These are phyloP conservation scores for Epizoanthus fatuus DNA, from an alignment of 92 coral and sea anemone species.

Conservation along the genomic window DNA sequence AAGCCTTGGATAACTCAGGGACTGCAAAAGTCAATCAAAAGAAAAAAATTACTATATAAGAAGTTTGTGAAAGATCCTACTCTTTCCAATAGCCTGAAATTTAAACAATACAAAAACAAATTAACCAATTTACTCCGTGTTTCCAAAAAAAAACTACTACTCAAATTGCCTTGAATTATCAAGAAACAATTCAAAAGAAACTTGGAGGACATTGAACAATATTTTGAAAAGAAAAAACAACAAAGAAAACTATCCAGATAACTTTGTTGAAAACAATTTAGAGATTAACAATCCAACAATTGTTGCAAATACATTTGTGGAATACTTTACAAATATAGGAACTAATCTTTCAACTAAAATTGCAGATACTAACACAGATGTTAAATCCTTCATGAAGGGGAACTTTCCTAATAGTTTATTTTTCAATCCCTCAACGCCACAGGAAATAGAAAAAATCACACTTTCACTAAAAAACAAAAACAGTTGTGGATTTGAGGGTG, in stretches of 20 bases:
- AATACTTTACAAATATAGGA: slow-evolving; percentile 8
- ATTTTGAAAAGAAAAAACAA: slow-evolving; percentile 19
- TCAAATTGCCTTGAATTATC: slow-evolving; percentile 32
- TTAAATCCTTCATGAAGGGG: slow-evolving; percentile 6
- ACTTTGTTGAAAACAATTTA: slow-evolving; percentile 1
- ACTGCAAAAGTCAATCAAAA: slow-evolving; percentile 42
- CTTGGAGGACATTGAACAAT: slow-evolving; percentile 43
- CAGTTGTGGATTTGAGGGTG: not conserved
- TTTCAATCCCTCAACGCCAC: slow-evolving; percentile 2
- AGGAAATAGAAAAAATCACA: not conserved
- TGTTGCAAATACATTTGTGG: slow-evolving; percentile 30
- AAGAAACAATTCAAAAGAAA: slow-evolving; percentile 19
- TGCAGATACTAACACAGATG: slow-evolving; percentile 1
- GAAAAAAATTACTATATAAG: slow-evolving; percentile 37
- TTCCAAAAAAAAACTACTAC: slow-evolving; percentile 15
- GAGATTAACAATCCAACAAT: not conserved
- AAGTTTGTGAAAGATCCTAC: slow-evolving; percentile 37
- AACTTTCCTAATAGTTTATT: not conserved
- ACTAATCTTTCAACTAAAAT: not conserved
- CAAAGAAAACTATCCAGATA: slow-evolving; percentile 29
- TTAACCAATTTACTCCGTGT: slow-evolving; percentile 28
- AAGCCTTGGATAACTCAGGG: slow-evolving; percentile 39
- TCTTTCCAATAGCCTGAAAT: slow-evolving; percentile 1
- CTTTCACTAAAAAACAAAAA: slow-evolving; percentile 7
- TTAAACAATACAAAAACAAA: slow-evolving; percentile 51